Percentiles rank a stretch among this genome's conserved stretches.
Evolutionary conservation across 2,113 vertebrate species (phyloP).

Genomic region (Poeciliopsis turrubarensis): DNA sequence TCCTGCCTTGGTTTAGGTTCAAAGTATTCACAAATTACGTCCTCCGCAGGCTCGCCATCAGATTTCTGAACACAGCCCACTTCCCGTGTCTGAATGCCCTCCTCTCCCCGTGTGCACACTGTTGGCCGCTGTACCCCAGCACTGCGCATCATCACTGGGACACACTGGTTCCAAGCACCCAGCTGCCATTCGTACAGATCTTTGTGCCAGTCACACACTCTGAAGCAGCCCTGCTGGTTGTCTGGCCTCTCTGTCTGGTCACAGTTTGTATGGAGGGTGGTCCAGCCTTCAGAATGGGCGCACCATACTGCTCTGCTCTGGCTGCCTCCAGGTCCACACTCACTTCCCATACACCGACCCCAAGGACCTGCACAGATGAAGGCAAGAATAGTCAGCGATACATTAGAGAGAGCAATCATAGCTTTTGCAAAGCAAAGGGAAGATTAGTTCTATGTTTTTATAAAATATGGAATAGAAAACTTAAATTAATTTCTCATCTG

Average conservation of each 20-base stretch:
- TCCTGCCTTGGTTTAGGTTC: conserved; percentile 93
- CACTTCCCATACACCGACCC: conserved; percentile 97
- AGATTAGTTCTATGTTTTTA: background rate
- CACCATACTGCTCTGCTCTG: conserved; percentile 97
- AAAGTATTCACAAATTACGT: conserved; percentile 96
- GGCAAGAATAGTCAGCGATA: conserved; percentile 13
- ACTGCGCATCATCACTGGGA: conserved; percentile 83
- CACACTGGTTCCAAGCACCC: conserved; percentile 90
- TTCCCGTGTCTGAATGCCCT: conserved; percentile 92
- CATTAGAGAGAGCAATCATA: rapidly evolving
- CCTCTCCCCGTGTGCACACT: conserved; percentile 88
- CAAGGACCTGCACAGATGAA: conserved; percentile 85
- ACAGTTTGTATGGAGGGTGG: conserved; percentile 93
- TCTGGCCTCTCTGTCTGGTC: conserved; percentile 83
- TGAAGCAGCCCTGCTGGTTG: conserved; percentile 94
- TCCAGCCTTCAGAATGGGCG: conserved; percentile 95
- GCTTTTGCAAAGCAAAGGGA: background rate
- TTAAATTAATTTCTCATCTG: no score
- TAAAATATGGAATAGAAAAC: no score
- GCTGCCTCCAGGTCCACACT: conserved; percentile 93
- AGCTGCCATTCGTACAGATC: conserved; percentile 94
- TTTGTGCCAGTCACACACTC: conserved; percentile 96
- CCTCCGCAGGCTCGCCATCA: conserved; percentile 82
- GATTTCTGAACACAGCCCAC: conserved; percentile 88
- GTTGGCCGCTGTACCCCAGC: conserved; percentile 68